Evolutionary conservation across 2,888 invertebrate species (phyloP), one percentile per base, ranked within the genome.

Genomic region (Phalangium opilio): DNA sequence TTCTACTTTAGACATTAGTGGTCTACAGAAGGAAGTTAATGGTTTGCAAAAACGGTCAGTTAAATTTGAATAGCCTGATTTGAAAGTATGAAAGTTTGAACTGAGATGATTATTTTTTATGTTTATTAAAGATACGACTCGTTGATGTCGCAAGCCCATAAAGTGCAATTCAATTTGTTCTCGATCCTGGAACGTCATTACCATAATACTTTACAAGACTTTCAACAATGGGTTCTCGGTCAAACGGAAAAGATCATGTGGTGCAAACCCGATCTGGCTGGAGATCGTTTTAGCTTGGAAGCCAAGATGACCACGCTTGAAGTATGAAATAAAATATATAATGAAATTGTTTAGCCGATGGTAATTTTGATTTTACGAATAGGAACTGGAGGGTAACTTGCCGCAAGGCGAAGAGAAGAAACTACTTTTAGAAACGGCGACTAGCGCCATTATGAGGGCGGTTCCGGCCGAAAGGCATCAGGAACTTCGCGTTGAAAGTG

Each of bases 201-300:
- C 59, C 78, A 79, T 41, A 89, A 89, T 55, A 87, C 85, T 61
- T 75, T 84, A 48, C 77, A 77, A 41, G 81, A 81, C 62, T 72
- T 89, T 34, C 81, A 84, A 59, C 75, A 87, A 57, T 78, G 84
- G 62, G 75, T 91, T 10, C 73, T 76, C 44, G 79, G 82, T 2
- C 78, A 83, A 55, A 80, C 81, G 53, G 91, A 93, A 61, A 91
- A 91, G 66, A 78, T 87, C 1, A 73, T 78, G 12, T 91, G 91
- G 89, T 93, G 91, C 64, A 75, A 80, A 60, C 85, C 87, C 1
- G 90, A 91, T 62, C 75, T 81, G 1, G 78, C 80, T 32, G 87
- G 85, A 60, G 91, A 93, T 62, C 81, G 81, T 63, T 91, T 90
- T 63, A 89, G 87, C 62, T 72, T 91, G 21, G 87, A 91, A 70